Evolutionary conservation across 2,888 invertebrate genomes (phyloP).

Genomic region (Poecilobothrus nobilitatus): DNA sequence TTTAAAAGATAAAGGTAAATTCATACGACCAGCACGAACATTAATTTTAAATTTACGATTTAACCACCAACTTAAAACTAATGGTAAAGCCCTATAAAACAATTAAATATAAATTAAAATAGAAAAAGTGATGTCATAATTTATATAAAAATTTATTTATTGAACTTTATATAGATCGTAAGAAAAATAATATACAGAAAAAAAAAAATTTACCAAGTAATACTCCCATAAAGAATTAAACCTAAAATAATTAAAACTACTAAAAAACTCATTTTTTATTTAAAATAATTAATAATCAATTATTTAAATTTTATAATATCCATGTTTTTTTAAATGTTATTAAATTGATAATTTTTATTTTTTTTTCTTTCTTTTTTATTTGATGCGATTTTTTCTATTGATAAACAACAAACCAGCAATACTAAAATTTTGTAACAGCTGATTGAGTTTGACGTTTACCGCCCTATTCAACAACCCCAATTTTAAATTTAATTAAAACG

Average conservation of each 20-base stretch:
- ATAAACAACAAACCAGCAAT: not conserved
- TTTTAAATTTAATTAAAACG: too few species aligned
- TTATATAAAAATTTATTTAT: constrained; percentile 8
- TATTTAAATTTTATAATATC: not conserved
- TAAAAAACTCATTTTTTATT: constrained; percentile 42
- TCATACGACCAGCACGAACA: constrained; percentile 71
- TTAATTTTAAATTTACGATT: constrained; percentile 71
- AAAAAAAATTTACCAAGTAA: constrained; percentile 50
- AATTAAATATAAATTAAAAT: constrained; percentile 7
- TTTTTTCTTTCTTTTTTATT: not conserved
- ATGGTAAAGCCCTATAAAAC: constrained; percentile 61
- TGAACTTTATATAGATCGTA: not conserved
- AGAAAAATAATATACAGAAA: constrained; percentile 16
- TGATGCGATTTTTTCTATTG: not conserved
- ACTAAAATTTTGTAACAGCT: not conserved
- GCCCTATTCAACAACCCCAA: too few species aligned
- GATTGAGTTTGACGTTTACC: not conserved
- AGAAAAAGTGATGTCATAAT: constrained; percentile 8
- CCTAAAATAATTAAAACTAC: constrained; percentile 37
- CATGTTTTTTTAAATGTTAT: not conserved
- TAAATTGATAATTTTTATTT: not conserved
- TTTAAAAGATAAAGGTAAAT: constrained; percentile 69
- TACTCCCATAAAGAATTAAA: constrained; percentile 50
- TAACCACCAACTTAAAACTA: constrained; percentile 68
- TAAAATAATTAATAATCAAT: not conserved